Percentiles rank a stretch among this genome's conserved stretches.
Conservation (phyloP, 2,797 vertebrate genomes). For the Setipinna tenuifilis region DNA sequence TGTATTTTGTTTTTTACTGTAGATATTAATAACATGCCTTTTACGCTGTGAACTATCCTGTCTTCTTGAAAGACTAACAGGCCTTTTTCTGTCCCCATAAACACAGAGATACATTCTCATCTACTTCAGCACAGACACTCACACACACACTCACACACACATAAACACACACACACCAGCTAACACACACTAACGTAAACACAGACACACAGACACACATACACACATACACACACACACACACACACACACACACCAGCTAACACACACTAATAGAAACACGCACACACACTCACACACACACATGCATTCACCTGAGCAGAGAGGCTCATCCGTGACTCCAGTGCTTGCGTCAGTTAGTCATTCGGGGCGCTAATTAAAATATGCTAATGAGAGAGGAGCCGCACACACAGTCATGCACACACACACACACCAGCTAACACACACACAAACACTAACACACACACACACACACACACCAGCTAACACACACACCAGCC, state of each 20-base stretch:
- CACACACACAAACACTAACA: no score
- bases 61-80: background rate
- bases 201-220: background rate
- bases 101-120: background rate
- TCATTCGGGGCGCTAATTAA: conserved; percentile 74
- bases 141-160: background rate
- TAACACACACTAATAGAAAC: no score
- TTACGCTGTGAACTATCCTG: background rate
- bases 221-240: conserved; percentile 17
- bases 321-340: background rate
- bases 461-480: no score
- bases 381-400: conserved; percentile 73
- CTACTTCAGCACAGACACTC: background rate
- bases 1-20: background rate
- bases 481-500: no score
- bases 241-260: conserved; percentile 20
- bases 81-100: background rate
- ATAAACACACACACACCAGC: background rate
- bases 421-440: background rate
- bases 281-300: no score
- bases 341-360: conserved; percentile 69
- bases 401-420: background rate
- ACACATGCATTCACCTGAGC: no score
- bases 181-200: no score
- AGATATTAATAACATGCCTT: no score